phyloP scores from a whole-genome alignment of 2,888 invertebrate genomes.

The Drosophila kokeensis region DNA sequence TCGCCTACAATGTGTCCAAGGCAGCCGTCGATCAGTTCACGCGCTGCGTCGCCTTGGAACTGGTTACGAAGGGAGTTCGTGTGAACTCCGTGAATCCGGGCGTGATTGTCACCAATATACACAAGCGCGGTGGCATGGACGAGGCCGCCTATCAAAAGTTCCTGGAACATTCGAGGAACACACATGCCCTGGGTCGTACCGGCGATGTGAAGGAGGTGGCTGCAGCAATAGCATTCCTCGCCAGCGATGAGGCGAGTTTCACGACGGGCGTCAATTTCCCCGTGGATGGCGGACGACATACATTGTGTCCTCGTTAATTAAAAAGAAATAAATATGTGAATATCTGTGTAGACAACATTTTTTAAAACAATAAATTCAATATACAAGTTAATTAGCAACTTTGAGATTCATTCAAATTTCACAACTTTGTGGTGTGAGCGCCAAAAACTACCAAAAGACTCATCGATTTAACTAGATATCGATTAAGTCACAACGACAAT shows the following conservation, averaged over 20 bases:
- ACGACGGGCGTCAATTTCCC: constrained; percentile 90
- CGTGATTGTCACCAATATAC: constrained; percentile 94
- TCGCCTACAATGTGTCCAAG: constrained; percentile 97
- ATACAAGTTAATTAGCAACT: neutral
- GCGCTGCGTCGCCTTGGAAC: constrained; percentile 93
- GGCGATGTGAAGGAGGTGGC: constrained; percentile 94
- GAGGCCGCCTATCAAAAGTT: constrained; percentile 92
- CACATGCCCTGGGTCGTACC: constrained; percentile 95
- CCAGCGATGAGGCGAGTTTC: constrained; percentile 90
- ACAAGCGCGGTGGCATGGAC: constrained; percentile 91
- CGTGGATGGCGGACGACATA: constrained; percentile 88
- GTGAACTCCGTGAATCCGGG: constrained; percentile 97
- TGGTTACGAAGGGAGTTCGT: constrained; percentile 91
- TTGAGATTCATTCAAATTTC: constrained; percentile 21
- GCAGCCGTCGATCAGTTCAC: constrained; percentile 97
- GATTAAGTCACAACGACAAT: neutral
- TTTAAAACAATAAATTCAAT: constrained; percentile 5
- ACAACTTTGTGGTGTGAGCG: constrained; percentile 15
- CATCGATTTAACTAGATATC: constrained; percentile 28
- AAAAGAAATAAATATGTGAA: neutral
- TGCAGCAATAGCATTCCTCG: constrained; percentile 94
- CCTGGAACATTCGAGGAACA: constrained; percentile 91
- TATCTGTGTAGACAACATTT: constrained; percentile 34
- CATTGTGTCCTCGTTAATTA: constrained; percentile 89
- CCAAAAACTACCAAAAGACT: neutral